Percentiles rank a stretch among this genome's conserved stretches.
Conservation (phyloP, 2,113 vertebrate species). For the Tringa solitaria region DNA sequence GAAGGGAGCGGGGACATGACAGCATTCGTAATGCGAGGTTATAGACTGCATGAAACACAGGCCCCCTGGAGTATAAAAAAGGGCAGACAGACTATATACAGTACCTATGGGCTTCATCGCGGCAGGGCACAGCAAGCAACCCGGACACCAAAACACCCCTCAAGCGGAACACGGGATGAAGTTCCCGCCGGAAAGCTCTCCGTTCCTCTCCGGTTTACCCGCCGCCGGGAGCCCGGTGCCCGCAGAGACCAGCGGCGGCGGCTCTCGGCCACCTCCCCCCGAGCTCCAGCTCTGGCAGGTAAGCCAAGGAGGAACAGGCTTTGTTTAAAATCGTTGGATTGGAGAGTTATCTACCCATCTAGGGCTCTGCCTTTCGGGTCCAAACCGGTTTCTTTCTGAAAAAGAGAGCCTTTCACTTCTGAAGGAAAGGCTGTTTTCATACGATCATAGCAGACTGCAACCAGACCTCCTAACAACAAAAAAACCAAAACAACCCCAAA, state of each 20-base stretch:
- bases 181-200: not conserved
- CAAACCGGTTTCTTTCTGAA: not conserved
- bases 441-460: not conserved
- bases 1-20: not conserved
- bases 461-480: not conserved
- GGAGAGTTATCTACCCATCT: not conserved
- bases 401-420: not conserved
- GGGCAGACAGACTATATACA: slow-evolving; percentile 25
- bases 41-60: not conserved
- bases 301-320: not conserved
- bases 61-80: not conserved
- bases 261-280: not conserved
- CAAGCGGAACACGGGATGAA: fast-evolving
- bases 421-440: not conserved
- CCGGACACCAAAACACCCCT: not conserved
- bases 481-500: not conserved
- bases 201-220: not conserved
- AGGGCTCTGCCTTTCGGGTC: not conserved
- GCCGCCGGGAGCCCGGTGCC: not conserved
- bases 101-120: not conserved
- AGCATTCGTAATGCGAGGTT: not conserved
- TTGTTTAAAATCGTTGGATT: not conserved
- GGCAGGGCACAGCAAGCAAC: not conserved
- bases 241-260: not conserved
- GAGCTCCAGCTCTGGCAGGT: not conserved